phyloP scores from a whole-genome alignment of 2,113 vertebrate species.

The Labeo rohita region DNA sequence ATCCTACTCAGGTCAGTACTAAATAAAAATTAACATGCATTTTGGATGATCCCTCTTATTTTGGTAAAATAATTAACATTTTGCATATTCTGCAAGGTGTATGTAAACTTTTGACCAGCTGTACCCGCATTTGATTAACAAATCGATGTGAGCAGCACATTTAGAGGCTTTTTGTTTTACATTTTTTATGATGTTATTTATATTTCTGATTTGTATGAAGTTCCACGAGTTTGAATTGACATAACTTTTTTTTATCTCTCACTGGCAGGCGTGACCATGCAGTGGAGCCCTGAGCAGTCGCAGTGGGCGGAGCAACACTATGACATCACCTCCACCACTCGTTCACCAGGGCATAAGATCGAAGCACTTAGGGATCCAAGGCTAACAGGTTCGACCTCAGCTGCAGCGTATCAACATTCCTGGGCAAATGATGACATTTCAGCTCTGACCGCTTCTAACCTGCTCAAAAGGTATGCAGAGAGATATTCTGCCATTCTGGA shows the following conservation, averaged over 20 bases:
- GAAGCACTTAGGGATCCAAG: slow-evolving; percentile 87
- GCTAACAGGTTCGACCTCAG: slow-evolving; percentile 84
- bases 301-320: slow-evolving; percentile 99
- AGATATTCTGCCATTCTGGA: slow-evolving; percentile 97
- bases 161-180: background rate
- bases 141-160: background rate
- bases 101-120: no score
- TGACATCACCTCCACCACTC: slow-evolving; percentile 96
- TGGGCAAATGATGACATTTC: slow-evolving; percentile 99
- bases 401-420: slow-evolving; percentile 89
- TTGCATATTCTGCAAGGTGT: no score
- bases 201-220: background rate
- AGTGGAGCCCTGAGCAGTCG: slow-evolving; percentile 99
- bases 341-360: slow-evolving; percentile 96
- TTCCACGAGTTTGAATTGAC: background rate
- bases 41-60: no score
- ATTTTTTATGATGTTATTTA: background rate
- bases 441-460: slow-evolving; percentile 95
- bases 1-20: no score
- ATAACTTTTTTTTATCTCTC: background rate
- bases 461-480: slow-evolving; percentile 97
- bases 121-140: background rate
- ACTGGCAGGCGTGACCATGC: slow-evolving; percentile 95
- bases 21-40: no score
- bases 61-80: no score